Evolutionary conservation across 1,140 invertebrate genomes (phyloP).

Genomic region (Eueides isabella): DNA sequence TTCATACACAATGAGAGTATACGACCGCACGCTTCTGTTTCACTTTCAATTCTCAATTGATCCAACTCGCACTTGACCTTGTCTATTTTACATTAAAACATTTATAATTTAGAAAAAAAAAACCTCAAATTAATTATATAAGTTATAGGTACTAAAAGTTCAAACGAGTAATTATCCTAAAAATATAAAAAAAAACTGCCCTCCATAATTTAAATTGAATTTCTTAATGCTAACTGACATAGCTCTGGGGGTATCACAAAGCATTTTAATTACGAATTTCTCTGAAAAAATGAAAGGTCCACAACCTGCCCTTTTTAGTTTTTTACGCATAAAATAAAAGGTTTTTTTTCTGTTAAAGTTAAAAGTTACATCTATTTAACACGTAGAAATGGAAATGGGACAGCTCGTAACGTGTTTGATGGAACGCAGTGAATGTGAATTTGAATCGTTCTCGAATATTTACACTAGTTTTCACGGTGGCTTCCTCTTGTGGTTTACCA

Average conservation of each 20-base stretch:
- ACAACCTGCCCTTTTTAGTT: neutral
- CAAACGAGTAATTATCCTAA: neutral
- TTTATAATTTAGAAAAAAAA: no score
- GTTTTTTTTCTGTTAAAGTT: neutral
- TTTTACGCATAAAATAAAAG: neutral
- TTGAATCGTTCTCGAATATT: no score
- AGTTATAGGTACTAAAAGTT: neutral
- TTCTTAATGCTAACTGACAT: slow-evolving; percentile 9
- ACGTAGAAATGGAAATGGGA: neutral
- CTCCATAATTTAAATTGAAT: slow-evolving; percentile 7
- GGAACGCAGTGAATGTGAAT: no score
- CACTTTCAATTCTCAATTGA: no score
- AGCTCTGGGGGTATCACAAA: slow-evolving; percentile 7
- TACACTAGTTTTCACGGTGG: no score
- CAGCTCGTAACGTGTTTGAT: no score
- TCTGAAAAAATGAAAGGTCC: neutral
- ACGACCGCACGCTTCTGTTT: no score
- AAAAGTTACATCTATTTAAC: neutral
- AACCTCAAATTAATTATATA: neutral
- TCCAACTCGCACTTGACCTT: no score
- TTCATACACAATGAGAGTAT: no score
- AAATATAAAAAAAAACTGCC: neutral
- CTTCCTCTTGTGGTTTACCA: no score
- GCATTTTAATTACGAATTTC: slow-evolving; percentile 7
- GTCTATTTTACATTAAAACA: no score